These are phyloP conservation scores for Perodicticus potto DNA, from an alignment of 2,797 vertebrate genomes.

Conservation along the genomic window DNA sequence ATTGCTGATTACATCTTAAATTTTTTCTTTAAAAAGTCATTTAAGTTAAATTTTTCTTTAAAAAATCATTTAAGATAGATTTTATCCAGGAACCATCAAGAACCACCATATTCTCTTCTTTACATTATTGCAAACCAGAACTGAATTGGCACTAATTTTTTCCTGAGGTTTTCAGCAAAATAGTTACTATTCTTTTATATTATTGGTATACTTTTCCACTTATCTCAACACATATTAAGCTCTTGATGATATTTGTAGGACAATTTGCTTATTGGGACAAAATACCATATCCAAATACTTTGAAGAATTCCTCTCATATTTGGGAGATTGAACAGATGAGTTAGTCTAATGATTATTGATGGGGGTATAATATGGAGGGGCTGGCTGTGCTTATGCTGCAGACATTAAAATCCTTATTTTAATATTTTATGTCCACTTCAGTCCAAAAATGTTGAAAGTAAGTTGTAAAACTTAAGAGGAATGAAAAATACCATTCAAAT, in stretches of 20 bases:
- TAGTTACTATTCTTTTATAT: neutral
- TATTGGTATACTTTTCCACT: neutral
- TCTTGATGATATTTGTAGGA: constrained; percentile 36
- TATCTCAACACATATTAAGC: neutral
- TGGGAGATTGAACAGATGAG: neutral
- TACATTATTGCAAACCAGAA: constrained; percentile 48
- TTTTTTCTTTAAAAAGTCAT: constrained; percentile 22
- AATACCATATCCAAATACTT: constrained; percentile 26
- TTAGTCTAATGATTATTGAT: neutral
- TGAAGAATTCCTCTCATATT: neutral
- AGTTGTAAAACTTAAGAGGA: constrained; percentile 21
- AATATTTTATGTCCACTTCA: neutral
- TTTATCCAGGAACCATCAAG: neutral
- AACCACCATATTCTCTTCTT: neutral
- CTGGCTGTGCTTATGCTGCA: neutral
- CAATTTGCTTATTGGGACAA: neutral
- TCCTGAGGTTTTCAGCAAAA: constrained; percentile 32
- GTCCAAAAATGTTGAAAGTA: neutral
- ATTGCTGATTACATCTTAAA: neutral
- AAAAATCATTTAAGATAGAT: neutral
- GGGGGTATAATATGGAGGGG: neutral
- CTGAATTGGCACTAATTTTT: neutral
- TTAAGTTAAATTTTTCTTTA: neutral
- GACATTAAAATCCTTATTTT: neutral
- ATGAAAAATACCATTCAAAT: constrained; percentile 22